Conservation (phyloP, 2,113 vertebrate genomes). For the Plotosus lineatus region DNA sequence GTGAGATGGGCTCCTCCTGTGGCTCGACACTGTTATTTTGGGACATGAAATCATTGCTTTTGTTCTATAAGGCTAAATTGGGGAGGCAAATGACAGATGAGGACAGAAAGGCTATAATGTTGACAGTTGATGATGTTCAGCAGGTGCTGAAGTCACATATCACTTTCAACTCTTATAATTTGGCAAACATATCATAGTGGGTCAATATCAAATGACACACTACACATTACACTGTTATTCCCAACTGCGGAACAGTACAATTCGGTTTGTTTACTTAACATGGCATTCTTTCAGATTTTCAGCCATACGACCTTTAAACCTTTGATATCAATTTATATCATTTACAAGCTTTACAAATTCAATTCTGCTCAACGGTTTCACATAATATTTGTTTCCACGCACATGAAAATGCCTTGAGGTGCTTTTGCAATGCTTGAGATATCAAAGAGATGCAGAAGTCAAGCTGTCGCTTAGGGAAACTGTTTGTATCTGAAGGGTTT, state of each 20-base stretch:
- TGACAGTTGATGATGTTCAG: slow-evolving; percentile 42
- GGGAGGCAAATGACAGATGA: slow-evolving; percentile 35
- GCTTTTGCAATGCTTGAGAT: slow-evolving; percentile 25
- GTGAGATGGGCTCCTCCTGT: slow-evolving; percentile 47
- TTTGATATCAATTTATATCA: background rate
- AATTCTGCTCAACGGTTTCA: background rate
- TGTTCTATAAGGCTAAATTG: slow-evolving; percentile 50
- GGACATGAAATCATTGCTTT: slow-evolving; percentile 51
- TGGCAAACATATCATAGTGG: background rate
- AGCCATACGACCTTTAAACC: background rate
- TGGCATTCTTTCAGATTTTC: background rate
- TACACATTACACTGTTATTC: background rate
- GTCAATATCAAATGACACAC: background rate
- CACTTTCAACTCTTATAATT: background rate
- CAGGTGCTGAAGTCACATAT: slow-evolving; percentile 21
- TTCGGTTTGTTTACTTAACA: background rate
- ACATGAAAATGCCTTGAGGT: slow-evolving; percentile 2
- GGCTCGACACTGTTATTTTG: slow-evolving; percentile 45
- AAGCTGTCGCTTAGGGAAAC: background rate
- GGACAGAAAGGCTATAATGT: slow-evolving; percentile 31
- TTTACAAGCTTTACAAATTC: slow-evolving; percentile 14
- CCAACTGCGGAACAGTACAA: background rate
- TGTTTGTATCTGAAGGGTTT: slow-evolving; percentile 18
- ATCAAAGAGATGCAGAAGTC: slow-evolving; percentile 11
- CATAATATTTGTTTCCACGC: slow-evolving; percentile 26